Percentiles rank a stretch among this genome's conserved stretches.
Conservation (phyloP, 1,140 invertebrate genomes). For the Apis mellifera region Amel_HAv3.1 CM009946.2:6088501-6089000, state of each 20-base stretch:
- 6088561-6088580: constrained; percentile 16
- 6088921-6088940: neutral
- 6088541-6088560: constrained; percentile 6
- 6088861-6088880: neutral
- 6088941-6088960: neutral
- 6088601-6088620: constrained; percentile 29
- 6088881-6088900: neutral
- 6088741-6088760: too few relatives aligned
- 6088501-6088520: neutral
- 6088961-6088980: neutral
- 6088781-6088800: too few relatives aligned
- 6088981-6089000: neutral
- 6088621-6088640: neutral
- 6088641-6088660: neutral
- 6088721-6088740: too few relatives aligned
- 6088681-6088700: neutral
- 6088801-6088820: too few relatives aligned
- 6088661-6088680: too few relatives aligned
- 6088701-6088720: too few relatives aligned
- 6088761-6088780: too few relatives aligned
- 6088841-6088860: too few relatives aligned
- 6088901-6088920: neutral
- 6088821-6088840: too few relatives aligned
- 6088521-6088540: neutral
- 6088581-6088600: constrained; percentile 26